Evolutionary conservation across 2,797 vertebrate genomes (phyloP).

Genomic region (Anas bahamensis): DNA sequence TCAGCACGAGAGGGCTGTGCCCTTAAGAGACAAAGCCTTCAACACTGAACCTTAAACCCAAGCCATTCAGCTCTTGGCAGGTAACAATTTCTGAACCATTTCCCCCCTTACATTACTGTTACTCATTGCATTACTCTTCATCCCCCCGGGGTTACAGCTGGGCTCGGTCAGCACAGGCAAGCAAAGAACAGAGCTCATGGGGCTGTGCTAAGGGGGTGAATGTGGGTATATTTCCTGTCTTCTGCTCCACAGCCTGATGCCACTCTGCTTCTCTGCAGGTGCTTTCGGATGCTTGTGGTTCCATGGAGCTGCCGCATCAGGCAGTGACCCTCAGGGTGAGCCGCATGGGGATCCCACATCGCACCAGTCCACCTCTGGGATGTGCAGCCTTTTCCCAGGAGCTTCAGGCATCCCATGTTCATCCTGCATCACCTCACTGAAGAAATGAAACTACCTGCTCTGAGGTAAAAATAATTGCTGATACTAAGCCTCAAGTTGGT

Average conservation of each 20-base stretch:
- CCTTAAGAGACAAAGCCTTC: neutral
- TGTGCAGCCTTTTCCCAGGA: neutral
- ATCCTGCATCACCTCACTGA: fast-evolving
- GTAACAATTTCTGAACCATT: neutral
- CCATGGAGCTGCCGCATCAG: neutral
- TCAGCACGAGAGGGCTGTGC: neutral
- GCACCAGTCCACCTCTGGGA: neutral
- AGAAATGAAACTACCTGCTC: neutral
- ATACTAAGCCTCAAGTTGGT: neutral
- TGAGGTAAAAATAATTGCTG: neutral
- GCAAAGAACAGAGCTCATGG: neutral
- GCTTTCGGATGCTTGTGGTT: neutral
- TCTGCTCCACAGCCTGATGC: neutral
- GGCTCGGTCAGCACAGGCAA: fast-evolving
- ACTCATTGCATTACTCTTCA: neutral
- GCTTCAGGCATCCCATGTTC: neutral
- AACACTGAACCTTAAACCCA: neutral
- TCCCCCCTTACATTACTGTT: neutral
- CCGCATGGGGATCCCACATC: neutral
- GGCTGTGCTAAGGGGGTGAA: fast-evolving
- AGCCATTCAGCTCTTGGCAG: neutral
- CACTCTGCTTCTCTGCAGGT: neutral
- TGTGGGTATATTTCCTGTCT: neutral
- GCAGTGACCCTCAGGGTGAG: neutral
- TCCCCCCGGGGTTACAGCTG: fast-evolving